Conservation (phyloP, 2,888 invertebrate genomes). For the Ecliptopera silaceata region DNA sequence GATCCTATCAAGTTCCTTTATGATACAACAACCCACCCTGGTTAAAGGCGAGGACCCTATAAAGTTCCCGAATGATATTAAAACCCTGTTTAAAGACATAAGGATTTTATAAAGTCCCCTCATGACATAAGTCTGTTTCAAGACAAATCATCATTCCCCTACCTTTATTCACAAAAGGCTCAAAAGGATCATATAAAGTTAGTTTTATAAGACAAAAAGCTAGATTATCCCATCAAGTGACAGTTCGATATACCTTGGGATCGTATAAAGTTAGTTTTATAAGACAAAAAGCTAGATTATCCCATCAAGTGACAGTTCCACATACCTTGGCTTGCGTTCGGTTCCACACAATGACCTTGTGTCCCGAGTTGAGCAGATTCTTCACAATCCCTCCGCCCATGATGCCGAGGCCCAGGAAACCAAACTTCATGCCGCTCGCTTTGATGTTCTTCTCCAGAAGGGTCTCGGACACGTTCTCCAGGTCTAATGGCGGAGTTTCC, state of each 20-base stretch:
- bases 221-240: background rate
- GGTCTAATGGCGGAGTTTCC: conserved; percentile 89
- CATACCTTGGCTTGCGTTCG: conserved; percentile 90
- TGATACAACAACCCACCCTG: no score
- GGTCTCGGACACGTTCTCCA: conserved; percentile 89
- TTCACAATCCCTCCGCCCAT: conserved; percentile 98
- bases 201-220: no score
- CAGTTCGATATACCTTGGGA: conserved; percentile 80
- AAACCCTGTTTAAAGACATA: no score
- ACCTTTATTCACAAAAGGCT: no score
- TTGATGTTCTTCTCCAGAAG: conserved; percentile 92
- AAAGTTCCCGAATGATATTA: no score
- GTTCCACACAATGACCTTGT: conserved; percentile 97
- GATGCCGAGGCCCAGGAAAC: conserved; percentile 97
- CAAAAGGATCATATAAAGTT: no score
- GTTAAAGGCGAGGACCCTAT: no score
- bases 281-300: background rate
- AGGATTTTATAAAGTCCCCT: no score
- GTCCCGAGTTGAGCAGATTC: conserved; percentile 96
- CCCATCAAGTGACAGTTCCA: background rate
- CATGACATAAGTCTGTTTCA: no score
- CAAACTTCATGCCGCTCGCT: conserved; percentile 94
- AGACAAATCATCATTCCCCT: no score
- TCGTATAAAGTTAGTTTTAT: no score
- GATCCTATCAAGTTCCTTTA: no score